phyloP scores from a whole-genome alignment of 2,113 vertebrate species.

The Uropsilus gracilis region DNA sequence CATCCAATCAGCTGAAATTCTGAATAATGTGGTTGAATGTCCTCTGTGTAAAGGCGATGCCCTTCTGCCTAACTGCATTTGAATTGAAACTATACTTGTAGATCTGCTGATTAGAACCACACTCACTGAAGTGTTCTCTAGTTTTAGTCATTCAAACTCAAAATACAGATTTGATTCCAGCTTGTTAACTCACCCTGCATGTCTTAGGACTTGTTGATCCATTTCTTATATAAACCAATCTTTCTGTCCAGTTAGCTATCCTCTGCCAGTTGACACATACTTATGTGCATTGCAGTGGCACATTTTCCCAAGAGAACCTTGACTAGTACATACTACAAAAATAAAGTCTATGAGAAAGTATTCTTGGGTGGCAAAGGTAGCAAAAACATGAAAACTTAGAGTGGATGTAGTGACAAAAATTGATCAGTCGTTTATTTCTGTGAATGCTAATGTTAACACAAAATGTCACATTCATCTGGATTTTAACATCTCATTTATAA shows the following conservation, averaged over 20 bases:
- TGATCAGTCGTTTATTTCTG: background rate
- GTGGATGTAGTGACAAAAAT: background rate
- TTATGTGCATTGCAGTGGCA: too few species aligned
- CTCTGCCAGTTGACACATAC: too few species aligned
- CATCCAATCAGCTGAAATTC: background rate
- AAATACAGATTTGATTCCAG: too few species aligned
- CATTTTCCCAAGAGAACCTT: background rate
- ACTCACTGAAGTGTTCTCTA: rapidly evolving
- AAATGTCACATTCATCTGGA: background rate
- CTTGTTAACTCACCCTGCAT: background rate
- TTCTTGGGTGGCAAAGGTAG: background rate
- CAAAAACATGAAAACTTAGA: background rate
- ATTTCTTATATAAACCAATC: background rate
- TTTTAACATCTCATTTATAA: background rate
- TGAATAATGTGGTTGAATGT: background rate
- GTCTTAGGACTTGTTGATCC: background rate
- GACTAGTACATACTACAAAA: background rate
- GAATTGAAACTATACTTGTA: background rate
- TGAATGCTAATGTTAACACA: background rate
- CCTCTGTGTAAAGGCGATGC: background rate
- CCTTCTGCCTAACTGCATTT: rapidly evolving
- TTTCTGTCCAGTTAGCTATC: too few species aligned
- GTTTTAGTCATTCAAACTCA: background rate
- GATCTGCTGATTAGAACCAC: background rate
- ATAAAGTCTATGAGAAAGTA: background rate